Conservation (phyloP, 1,140 invertebrate species). For the Euwallacea fornicatus region DNA sequence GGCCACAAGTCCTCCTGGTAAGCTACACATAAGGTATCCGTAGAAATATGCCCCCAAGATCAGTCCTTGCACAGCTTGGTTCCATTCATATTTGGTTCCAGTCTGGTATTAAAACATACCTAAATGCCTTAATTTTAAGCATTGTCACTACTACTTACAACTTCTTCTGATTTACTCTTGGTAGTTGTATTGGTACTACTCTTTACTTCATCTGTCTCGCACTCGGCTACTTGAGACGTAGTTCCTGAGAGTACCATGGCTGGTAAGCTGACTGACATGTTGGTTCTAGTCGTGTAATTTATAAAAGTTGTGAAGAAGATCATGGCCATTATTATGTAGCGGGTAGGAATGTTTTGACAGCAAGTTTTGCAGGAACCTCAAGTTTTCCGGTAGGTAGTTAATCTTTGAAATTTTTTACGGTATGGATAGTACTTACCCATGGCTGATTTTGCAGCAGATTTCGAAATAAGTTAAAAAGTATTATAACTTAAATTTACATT, state of each 20-base stretch:
- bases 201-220: slow-evolving; percentile 16
- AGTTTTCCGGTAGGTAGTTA: background rate
- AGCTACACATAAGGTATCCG: slow-evolving; percentile 53
- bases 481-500: too few species aligned
- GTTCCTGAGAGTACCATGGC: slow-evolving; percentile 62
- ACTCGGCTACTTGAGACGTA: slow-evolving; percentile 16
- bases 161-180: slow-evolving; percentile 17
- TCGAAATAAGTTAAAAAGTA: too few species aligned
- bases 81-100: slow-evolving; percentile 58
- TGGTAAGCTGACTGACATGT: slow-evolving; percentile 70
- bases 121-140: background rate
- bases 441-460: too few species aligned
- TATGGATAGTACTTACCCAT: slow-evolving; percentile 12
- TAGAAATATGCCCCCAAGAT: slow-evolving; percentile 69
- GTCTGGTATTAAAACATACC: slow-evolving; percentile 36
- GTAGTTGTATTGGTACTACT: slow-evolving; percentile 4
- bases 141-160: slow-evolving; percentile 11
- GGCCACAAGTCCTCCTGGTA: slow-evolving; percentile 41
- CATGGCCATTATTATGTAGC: slow-evolving; percentile 63
- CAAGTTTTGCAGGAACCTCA: slow-evolving; percentile 1
- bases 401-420: background rate
- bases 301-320: slow-evolving; percentile 70
- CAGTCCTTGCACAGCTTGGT: slow-evolving; percentile 61
- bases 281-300: slow-evolving; percentile 69
- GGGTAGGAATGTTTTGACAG: slow-evolving; percentile 47